Evolutionary conservation across 2,888 invertebrate species (phyloP).

Genomic region (Dryobota labecula): DNA sequence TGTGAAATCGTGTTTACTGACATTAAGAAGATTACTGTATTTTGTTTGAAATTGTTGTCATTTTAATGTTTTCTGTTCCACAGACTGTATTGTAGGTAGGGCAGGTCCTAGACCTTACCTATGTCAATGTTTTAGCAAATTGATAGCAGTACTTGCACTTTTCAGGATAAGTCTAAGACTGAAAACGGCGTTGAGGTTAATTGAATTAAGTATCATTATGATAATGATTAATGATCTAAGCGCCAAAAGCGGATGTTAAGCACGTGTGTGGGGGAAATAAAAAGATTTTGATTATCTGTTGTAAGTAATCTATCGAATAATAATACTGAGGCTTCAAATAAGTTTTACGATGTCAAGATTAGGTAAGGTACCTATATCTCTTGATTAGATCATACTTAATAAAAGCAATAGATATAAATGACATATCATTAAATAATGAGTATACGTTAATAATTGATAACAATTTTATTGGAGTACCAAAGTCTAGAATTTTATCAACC

Average conservation of each 20-base stretch:
- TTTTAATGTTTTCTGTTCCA: neutral
- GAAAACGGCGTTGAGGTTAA: neutral
- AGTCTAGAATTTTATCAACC: conserved; percentile 9
- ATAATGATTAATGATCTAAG: conserved; percentile 8
- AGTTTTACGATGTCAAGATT: conserved; percentile 32
- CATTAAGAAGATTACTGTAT: conserved; percentile 37
- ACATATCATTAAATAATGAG: neutral
- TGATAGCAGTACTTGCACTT: neutral
- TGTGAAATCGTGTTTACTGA: conserved; percentile 15
- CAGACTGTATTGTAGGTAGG: neutral
- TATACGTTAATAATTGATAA: conserved; percentile 1
- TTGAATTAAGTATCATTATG: neutral
- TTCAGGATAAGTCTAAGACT: neutral
- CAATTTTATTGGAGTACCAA: conserved; percentile 15
- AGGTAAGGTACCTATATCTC: neutral
- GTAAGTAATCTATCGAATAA: conserved; percentile 14
- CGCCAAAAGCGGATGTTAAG: conserved; percentile 2
- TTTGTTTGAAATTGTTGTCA: conserved; percentile 10
- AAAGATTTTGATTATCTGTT: conserved; percentile 18
- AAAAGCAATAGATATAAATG: conserved; percentile 20
- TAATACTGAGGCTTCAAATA: conserved; percentile 27
- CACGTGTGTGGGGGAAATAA: neutral
- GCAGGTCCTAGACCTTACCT: neutral
- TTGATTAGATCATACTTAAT: conserved; percentile 7
- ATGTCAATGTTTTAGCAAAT: neutral